Evolutionary conservation across 2,888 invertebrate genomes (phyloP).

Genomic region (Pteria penguin): DNA sequence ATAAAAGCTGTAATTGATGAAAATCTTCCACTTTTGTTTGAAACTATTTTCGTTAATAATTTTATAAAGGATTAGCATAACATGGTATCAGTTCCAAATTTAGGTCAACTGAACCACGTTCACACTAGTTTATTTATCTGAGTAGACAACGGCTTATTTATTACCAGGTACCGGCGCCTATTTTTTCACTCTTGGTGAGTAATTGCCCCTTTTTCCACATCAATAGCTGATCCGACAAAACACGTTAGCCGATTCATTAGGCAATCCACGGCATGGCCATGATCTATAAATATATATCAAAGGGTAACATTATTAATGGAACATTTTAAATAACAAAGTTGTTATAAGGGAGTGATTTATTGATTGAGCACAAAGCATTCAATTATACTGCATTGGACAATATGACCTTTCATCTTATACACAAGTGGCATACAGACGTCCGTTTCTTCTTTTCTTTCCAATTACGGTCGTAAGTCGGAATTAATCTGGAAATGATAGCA

Average conservation of each 20-base stretch:
- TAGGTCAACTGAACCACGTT: no score
- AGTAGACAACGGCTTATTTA: no score
- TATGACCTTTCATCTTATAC: not conserved
- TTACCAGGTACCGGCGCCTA: no score
- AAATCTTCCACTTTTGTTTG: no score
- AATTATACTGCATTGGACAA: not conserved
- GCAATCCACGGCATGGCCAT: not conserved
- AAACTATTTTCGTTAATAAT: no score
- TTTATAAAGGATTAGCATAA: no score
- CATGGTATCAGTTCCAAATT: no score
- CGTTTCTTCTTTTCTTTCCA: not conserved
- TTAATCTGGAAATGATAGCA: not conserved
- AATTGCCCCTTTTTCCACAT: not conserved
- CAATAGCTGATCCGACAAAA: not conserved
- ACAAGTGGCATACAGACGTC: not conserved
- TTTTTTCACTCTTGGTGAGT: no score
- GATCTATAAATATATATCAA: not conserved
- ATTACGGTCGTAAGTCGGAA: not conserved
- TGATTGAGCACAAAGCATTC: not conserved
- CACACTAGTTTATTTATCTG: no score
- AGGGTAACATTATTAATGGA: not conserved
- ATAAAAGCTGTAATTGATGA: no score
- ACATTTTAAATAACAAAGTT: not conserved
- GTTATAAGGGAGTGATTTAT: not conserved
- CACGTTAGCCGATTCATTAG: not conserved